Evolutionary conservation across 2,797 vertebrate species (phyloP).

Genomic region (Tachyglossus aculeatus): DNA sequence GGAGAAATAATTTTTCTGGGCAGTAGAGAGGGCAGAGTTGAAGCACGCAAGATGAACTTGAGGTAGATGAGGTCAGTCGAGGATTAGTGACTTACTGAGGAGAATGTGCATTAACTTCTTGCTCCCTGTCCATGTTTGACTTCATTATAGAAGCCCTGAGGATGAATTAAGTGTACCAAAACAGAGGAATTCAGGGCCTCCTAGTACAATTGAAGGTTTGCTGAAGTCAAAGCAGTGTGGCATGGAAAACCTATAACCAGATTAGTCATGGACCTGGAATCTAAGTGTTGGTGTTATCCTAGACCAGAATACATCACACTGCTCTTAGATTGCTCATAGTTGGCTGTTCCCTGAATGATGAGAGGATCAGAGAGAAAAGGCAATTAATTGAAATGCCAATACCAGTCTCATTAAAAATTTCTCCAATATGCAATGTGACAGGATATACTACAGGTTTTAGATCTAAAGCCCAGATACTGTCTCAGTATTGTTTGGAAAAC

Average conservation of each 20-base stretch:
- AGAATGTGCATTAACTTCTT: constrained; percentile 33
- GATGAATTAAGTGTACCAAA: constrained; percentile 7
- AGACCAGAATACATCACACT: constrained; percentile 14
- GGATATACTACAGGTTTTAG: constrained; percentile 37
- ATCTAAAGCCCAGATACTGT: constrained; percentile 56
- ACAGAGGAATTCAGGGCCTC: constrained; percentile 18
- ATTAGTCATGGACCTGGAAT: background rate
- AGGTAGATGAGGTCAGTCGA: no score
- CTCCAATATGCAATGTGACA: constrained; percentile 43
- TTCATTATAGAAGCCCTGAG: constrained; percentile 1
- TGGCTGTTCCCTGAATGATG: constrained; percentile 38
- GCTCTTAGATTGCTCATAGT: constrained; percentile 1
- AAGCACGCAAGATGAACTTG: no score
- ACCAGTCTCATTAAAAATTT: constrained; percentile 51
- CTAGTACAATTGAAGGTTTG: constrained; percentile 26
- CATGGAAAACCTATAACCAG: constrained; percentile 3
- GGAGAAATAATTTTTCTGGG: no score
- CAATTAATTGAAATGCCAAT: constrained; percentile 63
- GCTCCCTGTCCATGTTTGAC: constrained; percentile 15
- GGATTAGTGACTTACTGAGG: constrained; percentile 24
- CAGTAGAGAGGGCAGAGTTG: no score
- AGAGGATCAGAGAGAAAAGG: constrained; percentile 47
- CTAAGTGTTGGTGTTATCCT: background rate
- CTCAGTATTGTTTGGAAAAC: constrained; percentile 61
- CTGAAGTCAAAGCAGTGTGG: background rate